Percentiles rank a stretch among this genome's conserved stretches.
These are phyloP conservation scores for Pollimyrus isidori DNA, from an alignment of 2,113 vertebrate species.

Conservation along the genomic window DNA sequence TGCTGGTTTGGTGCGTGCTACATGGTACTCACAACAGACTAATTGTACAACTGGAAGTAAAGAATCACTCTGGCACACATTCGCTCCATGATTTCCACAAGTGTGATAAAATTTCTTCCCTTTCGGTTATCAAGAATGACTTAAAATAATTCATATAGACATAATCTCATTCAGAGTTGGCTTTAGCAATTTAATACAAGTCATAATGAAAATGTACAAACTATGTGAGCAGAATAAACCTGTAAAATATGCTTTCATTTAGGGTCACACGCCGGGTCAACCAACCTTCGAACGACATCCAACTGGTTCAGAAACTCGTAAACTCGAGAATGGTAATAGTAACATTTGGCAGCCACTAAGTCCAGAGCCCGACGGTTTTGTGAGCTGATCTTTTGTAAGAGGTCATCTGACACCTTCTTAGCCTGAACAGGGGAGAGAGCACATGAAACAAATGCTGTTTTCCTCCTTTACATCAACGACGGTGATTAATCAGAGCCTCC, in stretches of 20 bases:
- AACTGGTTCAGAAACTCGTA: conserved; percentile 90
- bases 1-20: not conserved
- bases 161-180: not conserved
- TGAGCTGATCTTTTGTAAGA: conserved; percentile 89
- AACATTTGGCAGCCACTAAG: conserved; percentile 91
- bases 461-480: not conserved
- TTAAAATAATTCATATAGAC: not conserved
- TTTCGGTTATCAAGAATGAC: not conserved
- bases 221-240: not conserved
- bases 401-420: conserved; percentile 86
- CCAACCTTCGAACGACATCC: conserved; percentile 84
- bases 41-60: not conserved
- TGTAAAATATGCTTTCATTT: not conserved
- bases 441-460: not conserved
- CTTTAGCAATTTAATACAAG: not conserved
- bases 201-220: not conserved
- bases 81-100: not conserved
- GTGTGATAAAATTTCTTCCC: not conserved
- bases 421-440: conserved; percentile 57
- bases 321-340: conserved; percentile 89
- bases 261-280: not conserved
- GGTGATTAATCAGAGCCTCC: not conserved
- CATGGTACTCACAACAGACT: not conserved
- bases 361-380: conserved; percentile 94
- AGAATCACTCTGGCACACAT: not conserved